Base-by-base conservation (phyloP, 1,140 invertebrate genomes). In the Drosophila fuyamai region DNA sequence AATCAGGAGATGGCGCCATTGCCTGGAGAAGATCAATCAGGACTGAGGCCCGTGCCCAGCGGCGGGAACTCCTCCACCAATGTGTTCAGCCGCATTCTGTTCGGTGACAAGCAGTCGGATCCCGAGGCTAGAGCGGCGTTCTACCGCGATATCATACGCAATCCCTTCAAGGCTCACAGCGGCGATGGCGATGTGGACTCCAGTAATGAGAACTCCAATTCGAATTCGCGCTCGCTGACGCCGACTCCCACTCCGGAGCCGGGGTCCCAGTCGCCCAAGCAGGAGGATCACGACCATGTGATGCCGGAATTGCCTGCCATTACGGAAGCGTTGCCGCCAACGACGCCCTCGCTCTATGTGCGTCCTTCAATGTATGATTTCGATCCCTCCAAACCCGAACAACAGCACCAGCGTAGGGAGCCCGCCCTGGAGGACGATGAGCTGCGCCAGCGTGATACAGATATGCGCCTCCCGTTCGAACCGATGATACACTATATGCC, bases 391-490 rank as follows among this genome's bases (percentile, higher is more conserved):
- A 70, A 60, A 44, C 67, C 55, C 23, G 77, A 81, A n/a, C 59
- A 56, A 23, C 29, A 18, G 43, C 27, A 23, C 2, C 50, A 5
- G 27, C 14, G 3, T 66, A 58, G 48, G 68, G 46, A 79, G 65
- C 35, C 63, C 65, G 8, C 55, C 14, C 23, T 38, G 29, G 47
- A 38, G n/a, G 13, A 44, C 36, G 38, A 57, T 13, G 13, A 48
- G 5, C 23, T 23, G 23, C 13, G 16, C 23, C 47, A 48, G 50
- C 79, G 82, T n/a, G 96, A 97, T 71, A 94, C 96, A 8, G 96
- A 97, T 92, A 93, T 97, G 53, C 93, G 96, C n/a, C 88, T 96
- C 63, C 96, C 96, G 1, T 97, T 97, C 75, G 96, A 97, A 90
- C 95, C 96, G 1, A 94, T 95, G 43, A 95, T 95, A 13, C 95